Conservation (phyloP, 2,888 invertebrate genomes). For the Catocala sponsa region DNA sequence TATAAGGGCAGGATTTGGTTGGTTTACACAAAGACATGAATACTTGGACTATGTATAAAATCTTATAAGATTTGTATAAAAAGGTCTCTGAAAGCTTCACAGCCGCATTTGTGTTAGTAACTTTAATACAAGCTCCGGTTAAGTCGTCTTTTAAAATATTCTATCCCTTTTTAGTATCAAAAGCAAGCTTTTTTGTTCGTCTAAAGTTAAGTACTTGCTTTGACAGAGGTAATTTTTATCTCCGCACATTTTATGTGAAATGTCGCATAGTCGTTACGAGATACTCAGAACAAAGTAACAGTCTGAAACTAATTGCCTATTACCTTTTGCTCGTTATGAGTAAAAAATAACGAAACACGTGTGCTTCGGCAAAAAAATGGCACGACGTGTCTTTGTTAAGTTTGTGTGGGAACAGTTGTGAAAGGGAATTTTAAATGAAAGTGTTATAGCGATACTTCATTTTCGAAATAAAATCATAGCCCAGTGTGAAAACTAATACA, state of each 20-base stretch:
- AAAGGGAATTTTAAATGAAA: no score
- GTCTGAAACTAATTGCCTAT: slow-evolving; percentile 4
- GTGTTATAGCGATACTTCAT: no score
- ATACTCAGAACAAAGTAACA: slow-evolving; percentile 10
- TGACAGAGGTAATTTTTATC: background rate
- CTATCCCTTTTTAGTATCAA: background rate
- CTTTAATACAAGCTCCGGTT: background rate
- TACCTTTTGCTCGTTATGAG: slow-evolving; percentile 9
- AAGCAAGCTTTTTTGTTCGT: slow-evolving; percentile 1
- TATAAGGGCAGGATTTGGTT: no score
- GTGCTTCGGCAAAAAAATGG: background rate
- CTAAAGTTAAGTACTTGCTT: background rate
- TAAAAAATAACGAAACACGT: slow-evolving; percentile 1
- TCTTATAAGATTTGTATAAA: no score
- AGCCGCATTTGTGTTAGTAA: no score
- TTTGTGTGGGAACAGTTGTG: no score
- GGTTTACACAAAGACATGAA: no score
- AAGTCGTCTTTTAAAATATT: background rate
- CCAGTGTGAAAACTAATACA: no score
- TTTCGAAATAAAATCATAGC: no score
- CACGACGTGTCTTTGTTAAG: no score
- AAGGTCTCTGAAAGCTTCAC: no score
- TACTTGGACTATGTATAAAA: no score
- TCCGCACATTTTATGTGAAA: background rate
- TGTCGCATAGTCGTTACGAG: background rate